phyloP scores from a whole-genome alignment of 2,113 vertebrate species.

The Pangasianodon hypophthalmus region DNA sequence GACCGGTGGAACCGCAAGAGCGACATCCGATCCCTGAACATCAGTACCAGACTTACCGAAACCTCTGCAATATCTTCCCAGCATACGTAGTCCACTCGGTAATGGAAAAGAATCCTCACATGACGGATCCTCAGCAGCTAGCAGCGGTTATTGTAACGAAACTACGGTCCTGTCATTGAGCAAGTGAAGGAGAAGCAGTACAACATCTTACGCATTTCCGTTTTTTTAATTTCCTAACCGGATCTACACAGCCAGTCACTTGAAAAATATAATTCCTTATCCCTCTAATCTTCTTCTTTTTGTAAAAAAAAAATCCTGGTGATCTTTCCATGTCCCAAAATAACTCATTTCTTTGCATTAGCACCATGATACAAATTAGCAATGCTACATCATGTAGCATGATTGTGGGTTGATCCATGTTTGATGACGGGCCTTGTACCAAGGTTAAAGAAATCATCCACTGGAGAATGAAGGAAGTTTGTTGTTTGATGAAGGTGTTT shows the following conservation, averaged over 20 bases:
- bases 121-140: slow-evolving; percentile 94
- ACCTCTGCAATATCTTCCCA: slow-evolving; percentile 98
- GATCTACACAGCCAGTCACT: background rate
- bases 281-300: background rate
- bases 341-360: background rate
- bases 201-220: background rate
- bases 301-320: background rate
- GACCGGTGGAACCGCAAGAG: slow-evolving; percentile 79
- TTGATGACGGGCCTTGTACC: slow-evolving; percentile 1
- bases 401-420: background rate
- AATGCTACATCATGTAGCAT: background rate
- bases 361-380: background rate
- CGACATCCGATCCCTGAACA: slow-evolving; percentile 90
- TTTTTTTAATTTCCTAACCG: background rate
- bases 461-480: background rate
- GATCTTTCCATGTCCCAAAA: background rate
- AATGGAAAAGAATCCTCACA: slow-evolving; percentile 98
- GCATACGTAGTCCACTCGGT: slow-evolving; percentile 91
- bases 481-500: background rate
- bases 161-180: slow-evolving; percentile 87
- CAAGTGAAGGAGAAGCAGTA: slow-evolving; percentile 26
- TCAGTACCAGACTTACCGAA: slow-evolving; percentile 96
- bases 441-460: background rate
- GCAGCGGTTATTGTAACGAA: slow-evolving; percentile 95
- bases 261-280: background rate